Evolutionary conservation across 64 coral and sea anemone species (phyloP).

Genomic region (Montipora foliosa): DNA sequence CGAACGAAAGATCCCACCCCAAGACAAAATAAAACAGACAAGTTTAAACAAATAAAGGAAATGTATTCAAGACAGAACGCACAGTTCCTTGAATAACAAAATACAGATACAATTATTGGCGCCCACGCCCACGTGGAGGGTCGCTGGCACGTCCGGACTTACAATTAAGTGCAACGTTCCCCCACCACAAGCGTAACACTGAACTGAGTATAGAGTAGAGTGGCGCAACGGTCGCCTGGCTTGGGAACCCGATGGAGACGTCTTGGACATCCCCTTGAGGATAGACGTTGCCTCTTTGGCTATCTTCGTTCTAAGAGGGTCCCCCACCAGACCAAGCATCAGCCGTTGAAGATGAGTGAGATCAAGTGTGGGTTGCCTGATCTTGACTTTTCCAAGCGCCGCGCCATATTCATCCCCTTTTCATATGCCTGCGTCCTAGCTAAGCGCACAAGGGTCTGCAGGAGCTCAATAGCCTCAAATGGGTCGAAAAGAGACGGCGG

Average conservation of each 20-base stretch:
- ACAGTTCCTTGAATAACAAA: not conserved
- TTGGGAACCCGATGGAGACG: not conserved
- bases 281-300: not conserved
- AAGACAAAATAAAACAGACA: too few relatives aligned
- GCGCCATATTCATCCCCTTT: not conserved
- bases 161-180: not conserved
- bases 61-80: not conserved
- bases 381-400: not conserved
- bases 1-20: not conserved
- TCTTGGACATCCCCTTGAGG: not conserved
- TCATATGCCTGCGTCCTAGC: not conserved
- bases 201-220: not conserved
- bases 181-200: slow-evolving; percentile 7
- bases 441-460: slow-evolving; percentile 16
- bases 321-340: not conserved
- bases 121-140: not conserved
- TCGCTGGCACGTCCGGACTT: not conserved
- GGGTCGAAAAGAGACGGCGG: not conserved
- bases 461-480: not conserved
- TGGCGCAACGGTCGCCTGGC: not conserved
- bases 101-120: slow-evolving; percentile 9
- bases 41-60: not conserved
- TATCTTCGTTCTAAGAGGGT: not conserved
- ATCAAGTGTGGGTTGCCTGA: not conserved
- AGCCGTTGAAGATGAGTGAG: not conserved